Evolutionary conservation across 2,797 vertebrate species (phyloP).

Genomic region (Sardinella longiceps): DNA sequence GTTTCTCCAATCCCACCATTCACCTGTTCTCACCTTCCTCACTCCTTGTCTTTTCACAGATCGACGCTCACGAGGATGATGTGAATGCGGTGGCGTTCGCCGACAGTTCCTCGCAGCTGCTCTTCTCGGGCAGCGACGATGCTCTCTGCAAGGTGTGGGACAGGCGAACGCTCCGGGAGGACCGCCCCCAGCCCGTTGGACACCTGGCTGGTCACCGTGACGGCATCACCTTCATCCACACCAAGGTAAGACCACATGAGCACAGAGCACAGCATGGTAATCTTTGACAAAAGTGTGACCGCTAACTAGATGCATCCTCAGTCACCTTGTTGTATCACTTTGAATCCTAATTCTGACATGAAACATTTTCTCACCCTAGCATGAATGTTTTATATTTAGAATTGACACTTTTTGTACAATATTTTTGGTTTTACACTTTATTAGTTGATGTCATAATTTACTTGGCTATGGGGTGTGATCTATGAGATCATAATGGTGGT

Average conservation of each 20-base stretch:
- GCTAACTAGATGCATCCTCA: too few species aligned
- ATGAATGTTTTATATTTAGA: too few species aligned
- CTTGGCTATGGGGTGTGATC: too few species aligned
- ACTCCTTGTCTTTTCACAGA: constrained; percentile 67
- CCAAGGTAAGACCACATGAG: constrained; percentile 77
- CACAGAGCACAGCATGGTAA: too few species aligned
- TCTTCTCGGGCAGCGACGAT: constrained; percentile 92
- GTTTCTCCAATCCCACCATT: not conserved
- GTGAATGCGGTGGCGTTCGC: constrained; percentile 92
- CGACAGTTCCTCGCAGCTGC: constrained; percentile 88
- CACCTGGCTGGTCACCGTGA: constrained; percentile 90
- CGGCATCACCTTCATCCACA: constrained; percentile 95
- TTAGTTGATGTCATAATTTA: too few species aligned
- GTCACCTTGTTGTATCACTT: too few species aligned
- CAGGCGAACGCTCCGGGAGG: constrained; percentile 87
- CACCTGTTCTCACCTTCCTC: not conserved
- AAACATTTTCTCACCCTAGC: too few species aligned
- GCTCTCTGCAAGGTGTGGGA: constrained; percentile 95
- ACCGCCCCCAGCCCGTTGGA: constrained; percentile 88
- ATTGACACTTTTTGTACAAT: too few species aligned
- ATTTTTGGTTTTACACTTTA: too few species aligned
- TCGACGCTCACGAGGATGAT: constrained; percentile 91
- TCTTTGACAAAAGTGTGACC: too few species aligned
- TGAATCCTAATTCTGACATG: too few species aligned
- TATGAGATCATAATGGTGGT: too few species aligned